A percentile compares a stretch with the other conserved stretches of the same genome.
Evolutionary conservation across 2,888 invertebrate genomes (phyloP).

Genomic region (Lithodes maja): DNA sequence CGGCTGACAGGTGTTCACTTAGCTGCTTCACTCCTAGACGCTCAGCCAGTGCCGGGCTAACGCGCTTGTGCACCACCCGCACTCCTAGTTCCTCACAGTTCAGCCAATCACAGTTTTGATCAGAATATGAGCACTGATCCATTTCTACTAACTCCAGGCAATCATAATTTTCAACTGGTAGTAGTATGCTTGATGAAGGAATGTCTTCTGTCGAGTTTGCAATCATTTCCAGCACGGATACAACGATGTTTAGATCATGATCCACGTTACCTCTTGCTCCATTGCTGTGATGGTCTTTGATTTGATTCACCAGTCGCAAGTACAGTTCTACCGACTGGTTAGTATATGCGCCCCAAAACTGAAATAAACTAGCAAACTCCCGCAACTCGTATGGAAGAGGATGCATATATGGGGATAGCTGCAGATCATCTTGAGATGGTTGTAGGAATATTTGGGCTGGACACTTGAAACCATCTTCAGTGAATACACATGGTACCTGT

Average conservation of each 20-base stretch:
- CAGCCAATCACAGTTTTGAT: slow-evolving; percentile 32
- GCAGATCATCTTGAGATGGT: slow-evolving; percentile 11
- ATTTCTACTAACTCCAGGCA: slow-evolving; percentile 20
- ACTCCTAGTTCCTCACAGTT: slow-evolving; percentile 36
- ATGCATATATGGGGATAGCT: slow-evolving; percentile 37
- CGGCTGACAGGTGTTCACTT: slow-evolving; percentile 23
- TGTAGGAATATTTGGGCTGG: slow-evolving; percentile 15
- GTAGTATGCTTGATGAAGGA: slow-evolving; percentile 4
- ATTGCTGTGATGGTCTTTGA: slow-evolving; percentile 12
- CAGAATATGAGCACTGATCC: slow-evolving; percentile 29
- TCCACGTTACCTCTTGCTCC: slow-evolving; percentile 10
- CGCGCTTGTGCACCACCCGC: slow-evolving; percentile 29
- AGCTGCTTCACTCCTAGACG: slow-evolving; percentile 40
- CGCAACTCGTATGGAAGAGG: slow-evolving; percentile 34
- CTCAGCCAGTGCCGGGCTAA: slow-evolving; percentile 16
- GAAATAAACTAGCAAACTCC: slow-evolving; percentile 11
- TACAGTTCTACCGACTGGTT: slow-evolving; percentile 19
- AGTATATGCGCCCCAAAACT: slow-evolving; percentile 11
- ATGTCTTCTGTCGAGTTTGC: background rate
- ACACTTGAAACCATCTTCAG: slow-evolving; percentile 27
- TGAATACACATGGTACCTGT: slow-evolving; percentile 7
- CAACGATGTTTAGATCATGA: slow-evolving; percentile 21
- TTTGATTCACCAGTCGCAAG: slow-evolving; percentile 4
- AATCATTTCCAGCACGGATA: slow-evolving; percentile 36
- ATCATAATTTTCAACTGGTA: slow-evolving; percentile 38